Evolutionary conservation across 2,113 vertebrate species (phyloP).

Genomic region (Cephalopterus ornatus): DNA sequence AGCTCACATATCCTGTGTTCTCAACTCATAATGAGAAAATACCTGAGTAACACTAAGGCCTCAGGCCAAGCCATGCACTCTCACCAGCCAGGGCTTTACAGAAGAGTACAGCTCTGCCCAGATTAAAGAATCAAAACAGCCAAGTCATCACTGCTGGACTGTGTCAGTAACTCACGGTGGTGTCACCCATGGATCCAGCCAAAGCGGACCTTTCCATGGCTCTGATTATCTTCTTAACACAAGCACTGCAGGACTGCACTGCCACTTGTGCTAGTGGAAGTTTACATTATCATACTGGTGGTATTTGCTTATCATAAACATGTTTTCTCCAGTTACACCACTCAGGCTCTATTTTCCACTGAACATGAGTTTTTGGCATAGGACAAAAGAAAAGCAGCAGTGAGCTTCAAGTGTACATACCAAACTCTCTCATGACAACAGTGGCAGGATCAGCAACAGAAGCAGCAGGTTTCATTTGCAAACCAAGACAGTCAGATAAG

Average conservation of each 20-base stretch:
- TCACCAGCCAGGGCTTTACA: neutral
- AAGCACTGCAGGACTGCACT: neutral
- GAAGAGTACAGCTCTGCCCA: neutral
- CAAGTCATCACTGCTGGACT: neutral
- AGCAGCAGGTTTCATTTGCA: constrained; percentile 40
- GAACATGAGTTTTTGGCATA: neutral
- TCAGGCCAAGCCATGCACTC: neutral
- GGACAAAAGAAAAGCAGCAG: constrained; percentile 30
- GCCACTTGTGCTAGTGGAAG: neutral
- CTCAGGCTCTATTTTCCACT: neutral
- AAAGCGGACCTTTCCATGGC: neutral
- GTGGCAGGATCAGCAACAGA: constrained; percentile 25
- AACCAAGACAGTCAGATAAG: neutral
- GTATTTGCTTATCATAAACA: neutral
- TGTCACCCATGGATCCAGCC: neutral
- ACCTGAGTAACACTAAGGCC: neutral
- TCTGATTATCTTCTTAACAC: neutral
- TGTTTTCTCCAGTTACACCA: neutral
- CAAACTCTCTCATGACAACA: neutral
- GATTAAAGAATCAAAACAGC: neutral
- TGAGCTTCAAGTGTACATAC: neutral
- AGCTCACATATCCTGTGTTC: neutral
- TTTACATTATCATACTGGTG: neutral
- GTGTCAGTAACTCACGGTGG: neutral
- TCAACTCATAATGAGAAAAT: neutral